These are phyloP conservation scores for Nothocercus julius DNA, from an alignment of 2,113 vertebrate genomes.

Conservation along the genomic window DNA sequence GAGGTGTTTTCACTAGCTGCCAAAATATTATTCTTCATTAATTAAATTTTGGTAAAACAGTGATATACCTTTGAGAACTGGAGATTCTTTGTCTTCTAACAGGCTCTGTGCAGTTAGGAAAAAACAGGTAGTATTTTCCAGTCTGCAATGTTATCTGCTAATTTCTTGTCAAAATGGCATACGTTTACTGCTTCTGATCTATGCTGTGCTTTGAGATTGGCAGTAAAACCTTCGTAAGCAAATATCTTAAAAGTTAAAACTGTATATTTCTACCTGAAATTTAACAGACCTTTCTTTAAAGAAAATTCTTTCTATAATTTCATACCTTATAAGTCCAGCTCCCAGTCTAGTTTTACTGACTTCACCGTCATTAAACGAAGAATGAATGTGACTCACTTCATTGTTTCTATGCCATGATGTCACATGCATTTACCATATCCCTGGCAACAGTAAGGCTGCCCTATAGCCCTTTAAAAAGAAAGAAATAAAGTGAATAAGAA, in stretches of 20 bases:
- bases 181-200: neutral
- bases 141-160: neutral
- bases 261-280: neutral
- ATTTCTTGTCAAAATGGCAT: neutral
- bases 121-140: conserved; percentile 1
- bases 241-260: neutral
- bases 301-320: neutral
- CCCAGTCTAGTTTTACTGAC: neutral
- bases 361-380: neutral
- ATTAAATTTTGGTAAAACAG: conserved; percentile 16
- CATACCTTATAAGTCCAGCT: neutral
- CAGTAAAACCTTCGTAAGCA: neutral
- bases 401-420: conserved; percentile 22
- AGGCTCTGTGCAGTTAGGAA: neutral
- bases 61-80: conserved; percentile 15
- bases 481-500: conserved; percentile 31
- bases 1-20: conserved; percentile 47
- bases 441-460: conserved; percentile 54
- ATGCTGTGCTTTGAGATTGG: neutral
- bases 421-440: conserved; percentile 55
- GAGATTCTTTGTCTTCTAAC: conserved; percentile 5
- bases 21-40: conserved; percentile 61
- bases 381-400: neutral
- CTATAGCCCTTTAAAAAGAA: neutral
- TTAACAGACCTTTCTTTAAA: neutral